Conservation (phyloP, 2,888 invertebrate species). For the Agriopis marginaria region DNA sequence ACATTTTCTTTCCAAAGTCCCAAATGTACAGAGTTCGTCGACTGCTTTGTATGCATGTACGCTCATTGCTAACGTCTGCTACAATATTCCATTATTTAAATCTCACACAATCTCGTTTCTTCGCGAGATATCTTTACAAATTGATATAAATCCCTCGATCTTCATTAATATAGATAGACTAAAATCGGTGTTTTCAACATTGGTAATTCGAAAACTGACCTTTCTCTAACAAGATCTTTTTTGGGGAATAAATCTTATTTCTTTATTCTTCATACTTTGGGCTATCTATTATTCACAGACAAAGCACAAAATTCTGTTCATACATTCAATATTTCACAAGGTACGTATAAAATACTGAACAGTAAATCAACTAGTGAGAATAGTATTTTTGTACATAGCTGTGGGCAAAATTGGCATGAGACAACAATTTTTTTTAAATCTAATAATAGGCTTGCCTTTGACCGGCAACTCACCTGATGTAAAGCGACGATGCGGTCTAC, state of each 20-base stretch:
- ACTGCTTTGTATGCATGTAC: constrained; percentile 34
- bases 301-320: constrained; percentile 20
- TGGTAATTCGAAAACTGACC: not conserved
- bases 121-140: constrained; percentile 14
- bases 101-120: constrained; percentile 26
- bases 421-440: too few species aligned
- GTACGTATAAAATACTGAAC: not conserved
- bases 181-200: constrained; percentile 1
- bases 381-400: not conserved
- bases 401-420: not conserved
- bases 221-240: constrained; percentile 5
- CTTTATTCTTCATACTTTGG: constrained; percentile 22
- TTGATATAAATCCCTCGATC: constrained; percentile 1
- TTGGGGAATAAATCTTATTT: constrained; percentile 16
- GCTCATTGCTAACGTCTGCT: constrained; percentile 30
- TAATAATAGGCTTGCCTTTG: too few species aligned
- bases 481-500: too few species aligned
- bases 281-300: constrained; percentile 25
- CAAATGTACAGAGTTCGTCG: not conserved
- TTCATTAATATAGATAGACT: not conserved
- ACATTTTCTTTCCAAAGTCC: not conserved
- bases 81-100: constrained; percentile 28
- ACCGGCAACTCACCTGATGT: too few species aligned
- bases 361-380: constrained; percentile 12
- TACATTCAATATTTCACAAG: constrained; percentile 22